Percentiles rank a stretch among this genome's conserved stretches.
Evolutionary conservation across 2,797 vertebrate species (phyloP).

Genomic region (Tapirus indicus): DNA sequence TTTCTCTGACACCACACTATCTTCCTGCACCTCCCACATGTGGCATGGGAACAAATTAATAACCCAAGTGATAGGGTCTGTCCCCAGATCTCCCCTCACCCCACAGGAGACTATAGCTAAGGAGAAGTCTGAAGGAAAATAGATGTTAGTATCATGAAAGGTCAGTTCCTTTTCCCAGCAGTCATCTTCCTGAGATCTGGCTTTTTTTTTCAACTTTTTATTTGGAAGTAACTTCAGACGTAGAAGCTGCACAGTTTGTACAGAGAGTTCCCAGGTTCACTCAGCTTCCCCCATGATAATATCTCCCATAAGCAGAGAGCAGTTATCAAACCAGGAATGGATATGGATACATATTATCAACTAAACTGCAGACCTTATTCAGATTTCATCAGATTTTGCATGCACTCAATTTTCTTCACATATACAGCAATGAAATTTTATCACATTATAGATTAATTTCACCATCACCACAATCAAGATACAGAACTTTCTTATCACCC

Average conservation of each 20-base stretch:
- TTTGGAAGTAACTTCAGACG: constrained; percentile 11
- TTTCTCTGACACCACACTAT: not conserved
- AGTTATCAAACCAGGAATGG: not conserved
- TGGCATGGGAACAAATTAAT: not conserved
- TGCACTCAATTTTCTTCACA: not conserved
- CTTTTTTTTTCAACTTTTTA: not conserved
- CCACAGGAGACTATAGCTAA: not conserved
- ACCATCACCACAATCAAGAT: not conserved
- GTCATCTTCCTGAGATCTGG: not conserved
- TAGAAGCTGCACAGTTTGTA: not conserved
- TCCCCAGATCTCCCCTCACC: not conserved
- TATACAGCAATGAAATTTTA: not conserved
- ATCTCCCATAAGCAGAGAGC: not conserved
- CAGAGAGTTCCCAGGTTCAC: not conserved
- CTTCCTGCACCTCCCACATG: not conserved
- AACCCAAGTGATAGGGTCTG: not conserved
- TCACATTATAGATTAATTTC: not conserved
- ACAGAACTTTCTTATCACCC: not conserved
- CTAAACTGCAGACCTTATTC: not conserved
- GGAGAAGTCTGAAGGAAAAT: not conserved
- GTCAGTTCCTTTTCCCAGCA: not conserved
- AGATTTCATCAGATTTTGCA: not conserved
- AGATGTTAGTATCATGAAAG: not conserved
- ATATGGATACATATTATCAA: not conserved
- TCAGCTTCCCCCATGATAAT: not conserved